These are phyloP conservation scores for Paradoxurus hermaphroditus DNA, from an alignment of 2,113 vertebrate genomes.

Conservation along the genomic window DNA sequence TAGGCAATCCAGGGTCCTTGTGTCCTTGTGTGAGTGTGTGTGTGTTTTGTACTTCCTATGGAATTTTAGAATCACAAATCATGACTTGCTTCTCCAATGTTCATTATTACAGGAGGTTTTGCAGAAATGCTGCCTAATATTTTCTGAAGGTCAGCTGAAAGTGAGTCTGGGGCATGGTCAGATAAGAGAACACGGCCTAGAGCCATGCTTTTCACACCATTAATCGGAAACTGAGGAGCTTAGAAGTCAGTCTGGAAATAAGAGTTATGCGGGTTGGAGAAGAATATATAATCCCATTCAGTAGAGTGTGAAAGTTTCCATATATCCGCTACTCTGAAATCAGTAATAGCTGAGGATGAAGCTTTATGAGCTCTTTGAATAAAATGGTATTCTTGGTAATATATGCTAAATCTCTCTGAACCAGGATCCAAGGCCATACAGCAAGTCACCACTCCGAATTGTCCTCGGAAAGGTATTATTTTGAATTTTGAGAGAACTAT, in stretches of 20 bases:
- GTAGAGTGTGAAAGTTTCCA: constrained; percentile 70
- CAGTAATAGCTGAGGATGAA: constrained; percentile 62
- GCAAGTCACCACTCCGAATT: constrained; percentile 53
- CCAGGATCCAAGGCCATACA: constrained; percentile 52
- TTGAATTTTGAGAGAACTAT: constrained; percentile 40
- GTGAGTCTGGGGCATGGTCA: constrained; percentile 52
- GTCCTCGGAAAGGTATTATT: constrained; percentile 45
- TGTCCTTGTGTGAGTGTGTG: background rate
- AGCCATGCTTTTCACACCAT: constrained; percentile 64
- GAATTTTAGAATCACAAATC: constrained; percentile 21
- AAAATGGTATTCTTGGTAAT: constrained; percentile 61
- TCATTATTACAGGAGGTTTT: constrained; percentile 23
- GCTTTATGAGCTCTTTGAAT: constrained; percentile 60
- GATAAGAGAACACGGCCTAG: constrained; percentile 46
- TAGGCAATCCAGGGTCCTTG: background rate
- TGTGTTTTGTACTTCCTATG: background rate
- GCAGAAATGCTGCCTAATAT: background rate
- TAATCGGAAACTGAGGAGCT: constrained; percentile 66
- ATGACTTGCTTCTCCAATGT: constrained; percentile 3
- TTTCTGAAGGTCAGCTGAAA: constrained; percentile 68
- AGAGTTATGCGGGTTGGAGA: constrained; percentile 61
- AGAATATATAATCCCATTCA: constrained; percentile 64
- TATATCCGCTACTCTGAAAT: constrained; percentile 67
- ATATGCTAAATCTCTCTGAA: constrained; percentile 51
- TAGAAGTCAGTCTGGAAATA: constrained; percentile 55